A percentile compares a stretch with the other conserved stretches of the same genome.
These are phyloP conservation scores for Atrina japonica DNA, from an alignment of 2,888 invertebrate genomes.

Conservation along the genomic window DNA sequence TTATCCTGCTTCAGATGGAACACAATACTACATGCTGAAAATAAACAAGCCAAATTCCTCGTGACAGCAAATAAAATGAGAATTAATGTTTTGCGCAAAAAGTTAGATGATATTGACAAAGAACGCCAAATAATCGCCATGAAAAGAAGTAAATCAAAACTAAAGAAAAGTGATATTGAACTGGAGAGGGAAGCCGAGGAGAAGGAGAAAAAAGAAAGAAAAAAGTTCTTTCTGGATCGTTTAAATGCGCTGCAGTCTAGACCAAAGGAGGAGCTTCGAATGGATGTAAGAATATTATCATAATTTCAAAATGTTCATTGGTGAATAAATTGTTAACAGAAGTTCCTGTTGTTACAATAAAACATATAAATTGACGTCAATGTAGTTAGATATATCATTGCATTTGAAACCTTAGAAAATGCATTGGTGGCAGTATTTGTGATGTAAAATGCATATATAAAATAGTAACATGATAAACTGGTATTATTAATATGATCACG, in stretches of 20 bases:
- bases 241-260: not conserved
- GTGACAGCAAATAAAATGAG: conserved; percentile 63
- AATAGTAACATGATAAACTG: no score
- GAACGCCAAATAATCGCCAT: conserved; percentile 27
- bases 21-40: conserved; percentile 67
- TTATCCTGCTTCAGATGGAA: no score
- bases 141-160: conserved; percentile 8
- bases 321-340: no score
- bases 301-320: not conserved
- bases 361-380: no score
- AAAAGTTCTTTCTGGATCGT: conserved; percentile 14
- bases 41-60: conserved; percentile 64
- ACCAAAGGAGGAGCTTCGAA: conserved; percentile 12
- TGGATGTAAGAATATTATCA: not conserved
- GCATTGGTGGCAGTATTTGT: no score
- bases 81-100: conserved; percentile 55
- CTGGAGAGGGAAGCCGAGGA: conserved; percentile 7
- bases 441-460: no score
- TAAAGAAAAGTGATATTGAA: not conserved
- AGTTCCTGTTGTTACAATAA: no score
- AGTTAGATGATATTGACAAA: conserved; percentile 43
- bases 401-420: no score
- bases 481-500: no score
- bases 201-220: conserved; percentile 10
- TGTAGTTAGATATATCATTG: no score